Conservation (phyloP, 64 coral and sea anemone genomes). For the Montipora sp. region DNA sequence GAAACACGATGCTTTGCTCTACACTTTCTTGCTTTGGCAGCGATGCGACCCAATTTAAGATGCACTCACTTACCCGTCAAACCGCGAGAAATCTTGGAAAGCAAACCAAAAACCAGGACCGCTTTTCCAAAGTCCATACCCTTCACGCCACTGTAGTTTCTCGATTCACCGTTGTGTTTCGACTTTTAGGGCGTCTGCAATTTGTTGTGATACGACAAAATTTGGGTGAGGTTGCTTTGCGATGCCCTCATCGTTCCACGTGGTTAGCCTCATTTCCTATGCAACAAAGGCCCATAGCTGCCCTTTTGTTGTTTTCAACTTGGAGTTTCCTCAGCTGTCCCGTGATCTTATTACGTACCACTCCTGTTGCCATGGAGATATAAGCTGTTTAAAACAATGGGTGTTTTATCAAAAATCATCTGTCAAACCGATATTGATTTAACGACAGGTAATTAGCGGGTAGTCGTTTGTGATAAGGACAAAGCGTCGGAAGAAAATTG, state of each 20-base stretch:
- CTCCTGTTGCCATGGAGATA: constrained; percentile 27
- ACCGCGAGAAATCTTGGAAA: constrained; percentile 22
- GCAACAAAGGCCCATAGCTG: constrained; percentile 43
- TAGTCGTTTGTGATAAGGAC: not conserved
- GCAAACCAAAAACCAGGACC: not conserved
- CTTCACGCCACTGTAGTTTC: not conserved
- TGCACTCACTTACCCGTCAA: constrained; percentile 22
- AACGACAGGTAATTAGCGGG: constrained; percentile 1
- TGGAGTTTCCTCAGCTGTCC: not conserved
- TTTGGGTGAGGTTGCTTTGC: not conserved
- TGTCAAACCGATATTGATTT: not conserved
- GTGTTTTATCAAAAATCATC: not conserved
- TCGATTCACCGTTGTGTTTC: not conserved
- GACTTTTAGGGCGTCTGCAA: not conserved
- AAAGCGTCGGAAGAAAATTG: not conserved
- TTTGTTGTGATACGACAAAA: not conserved
- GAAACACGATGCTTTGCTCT: not conserved
- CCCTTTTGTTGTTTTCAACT: not conserved
- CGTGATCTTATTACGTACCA: constrained; percentile 31
- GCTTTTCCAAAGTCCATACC: constrained; percentile 1
- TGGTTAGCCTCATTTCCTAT: constrained; percentile 35
- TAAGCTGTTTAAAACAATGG: constrained; percentile 7
- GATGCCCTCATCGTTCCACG: constrained; percentile 14
- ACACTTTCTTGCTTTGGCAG: not conserved
- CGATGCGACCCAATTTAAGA: not conserved